Evolutionary conservation across 2,888 invertebrate genomes (phyloP), one percentile per base, ranked within the genome.

Genomic region (Drosophila engyochracea): DNA sequence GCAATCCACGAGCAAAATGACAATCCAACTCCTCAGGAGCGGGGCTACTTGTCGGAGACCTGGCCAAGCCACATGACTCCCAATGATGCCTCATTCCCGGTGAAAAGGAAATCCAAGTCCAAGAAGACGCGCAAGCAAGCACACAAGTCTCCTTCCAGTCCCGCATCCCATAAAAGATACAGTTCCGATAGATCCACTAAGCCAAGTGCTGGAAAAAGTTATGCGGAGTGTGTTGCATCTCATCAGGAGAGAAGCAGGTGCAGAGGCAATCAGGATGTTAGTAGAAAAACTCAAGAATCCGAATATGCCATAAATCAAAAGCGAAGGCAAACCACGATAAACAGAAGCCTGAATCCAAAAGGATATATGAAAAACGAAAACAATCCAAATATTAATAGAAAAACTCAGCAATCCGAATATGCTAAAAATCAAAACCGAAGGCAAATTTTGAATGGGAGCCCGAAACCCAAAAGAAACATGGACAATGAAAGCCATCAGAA

Each of bases 41-140:
- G 19, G 0, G 70, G 54, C 7, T 79, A 70, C 1, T 33, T 79
- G 4, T 7, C 63, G 10, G 80, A 77, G 35, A 35, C 39, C 4
- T 76, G 78, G 73, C 39, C 60, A 0, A 12, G 3, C 47, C 16
- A 25, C 9, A 16, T 0, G n/a, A 28, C 0, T 2, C 25, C 4
- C 4, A 16, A 41, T 0, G 19, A 33, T 0, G 25, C 16, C 7
- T 0, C 1, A 30, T 2, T 1, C 12, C 16, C 25, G 4, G 3
- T 1, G 1, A 37, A 25, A 9, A 41, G 28, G 1, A 71, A 53
- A 16, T 33, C 57, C 6, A 57, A 60, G 16, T 12, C 4, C 0
- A 70, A 57, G 30, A 66, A 74, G 30, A 70, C 55, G 33, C 44
- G n/a, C 0, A 33, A 19, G 14, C 22, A 14, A 4, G 2, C 0